Conservation (phyloP, 2,888 invertebrate species). For the Drosophila putrida region DNA sequence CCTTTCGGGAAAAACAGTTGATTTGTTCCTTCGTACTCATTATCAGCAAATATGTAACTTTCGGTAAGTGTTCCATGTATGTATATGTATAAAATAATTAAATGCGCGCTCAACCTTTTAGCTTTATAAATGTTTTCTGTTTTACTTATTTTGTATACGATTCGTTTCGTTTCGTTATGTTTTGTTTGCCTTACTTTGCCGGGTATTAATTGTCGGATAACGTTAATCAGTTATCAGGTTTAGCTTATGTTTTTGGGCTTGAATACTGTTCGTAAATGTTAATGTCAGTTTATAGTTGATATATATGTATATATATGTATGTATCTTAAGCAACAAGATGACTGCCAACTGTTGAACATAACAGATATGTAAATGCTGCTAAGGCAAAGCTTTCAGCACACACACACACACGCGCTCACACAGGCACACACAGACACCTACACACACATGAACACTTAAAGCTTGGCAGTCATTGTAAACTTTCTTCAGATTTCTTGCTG, state of each 20-base stretch:
- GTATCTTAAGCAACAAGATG: conserved; percentile 48
- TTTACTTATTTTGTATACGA: conserved; percentile 51
- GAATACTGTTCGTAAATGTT: conserved; percentile 76
- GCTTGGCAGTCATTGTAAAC: conserved; percentile 56
- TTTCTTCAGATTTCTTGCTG: conserved; percentile 16
- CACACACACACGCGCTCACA: conserved; percentile 26
- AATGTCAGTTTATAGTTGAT: conserved; percentile 37
- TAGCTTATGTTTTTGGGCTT: conserved; percentile 36
- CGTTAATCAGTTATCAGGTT: conserved; percentile 7
- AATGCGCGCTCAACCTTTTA: conserved; percentile 78
- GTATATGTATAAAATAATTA: conserved; percentile 57
- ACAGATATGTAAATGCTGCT: conserved; percentile 57
- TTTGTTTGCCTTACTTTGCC: conserved; percentile 35
- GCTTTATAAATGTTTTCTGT: conserved; percentile 36
- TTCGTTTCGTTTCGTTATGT: conserved; percentile 18
- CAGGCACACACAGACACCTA: conserved; percentile 11
- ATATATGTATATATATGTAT: conserved; percentile 15
- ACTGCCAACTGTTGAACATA: conserved; percentile 47
- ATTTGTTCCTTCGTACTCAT: conserved; percentile 2
- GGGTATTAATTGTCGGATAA: conserved; percentile 13
- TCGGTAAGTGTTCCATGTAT: conserved; percentile 31
- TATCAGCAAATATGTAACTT: conserved; percentile 42
- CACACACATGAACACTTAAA: conserved; percentile 41
- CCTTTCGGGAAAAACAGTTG: conserved; percentile 32
- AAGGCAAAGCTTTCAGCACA: conserved; percentile 50